These are phyloP conservation scores for Triops longicaudatus DNA, from an alignment of 1,140 invertebrate species.

Conservation along the genomic window DNA sequence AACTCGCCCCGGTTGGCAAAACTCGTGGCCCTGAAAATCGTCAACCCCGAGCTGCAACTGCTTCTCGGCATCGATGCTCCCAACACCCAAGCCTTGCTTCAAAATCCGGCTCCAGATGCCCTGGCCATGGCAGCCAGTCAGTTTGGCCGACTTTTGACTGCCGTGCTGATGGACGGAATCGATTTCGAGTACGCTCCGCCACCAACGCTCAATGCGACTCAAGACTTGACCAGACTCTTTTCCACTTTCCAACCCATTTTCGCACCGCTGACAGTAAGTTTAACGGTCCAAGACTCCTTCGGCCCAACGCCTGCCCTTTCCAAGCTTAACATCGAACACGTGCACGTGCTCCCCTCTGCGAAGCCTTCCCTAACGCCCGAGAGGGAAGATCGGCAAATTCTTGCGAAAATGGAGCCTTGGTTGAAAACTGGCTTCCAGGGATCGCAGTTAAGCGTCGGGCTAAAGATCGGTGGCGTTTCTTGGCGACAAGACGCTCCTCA, in stretches of 20 bases:
- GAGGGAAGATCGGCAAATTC: not conserved
- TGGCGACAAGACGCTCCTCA: not conserved
- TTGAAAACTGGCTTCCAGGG: not conserved
- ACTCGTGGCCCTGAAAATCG: not conserved
- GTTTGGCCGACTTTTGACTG: not conserved
- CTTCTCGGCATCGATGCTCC: not conserved
- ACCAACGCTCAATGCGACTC: not conserved
- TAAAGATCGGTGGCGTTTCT: not conserved
- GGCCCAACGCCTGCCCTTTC: not conserved
- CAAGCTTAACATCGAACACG: not conserved
- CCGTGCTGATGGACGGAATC: not conserved
- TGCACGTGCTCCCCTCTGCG: not conserved
- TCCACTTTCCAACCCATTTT: not conserved
- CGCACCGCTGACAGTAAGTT: not conserved
- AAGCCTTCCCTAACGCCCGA: not conserved
- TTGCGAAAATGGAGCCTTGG: not conserved
- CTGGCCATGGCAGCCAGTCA: not conserved
- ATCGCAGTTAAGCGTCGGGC: not conserved
- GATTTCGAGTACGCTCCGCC: not conserved
- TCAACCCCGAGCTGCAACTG: not conserved
- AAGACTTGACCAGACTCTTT: not conserved
- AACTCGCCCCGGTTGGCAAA: not conserved
- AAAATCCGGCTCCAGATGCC: not conserved
- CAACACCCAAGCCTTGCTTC: not conserved
- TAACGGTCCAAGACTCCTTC: not conserved